Evolutionary conservation across 1,140 invertebrate species (phyloP), one percentile per base, ranked within the genome.

Genomic region (Brachionus manjavacas): DNA sequence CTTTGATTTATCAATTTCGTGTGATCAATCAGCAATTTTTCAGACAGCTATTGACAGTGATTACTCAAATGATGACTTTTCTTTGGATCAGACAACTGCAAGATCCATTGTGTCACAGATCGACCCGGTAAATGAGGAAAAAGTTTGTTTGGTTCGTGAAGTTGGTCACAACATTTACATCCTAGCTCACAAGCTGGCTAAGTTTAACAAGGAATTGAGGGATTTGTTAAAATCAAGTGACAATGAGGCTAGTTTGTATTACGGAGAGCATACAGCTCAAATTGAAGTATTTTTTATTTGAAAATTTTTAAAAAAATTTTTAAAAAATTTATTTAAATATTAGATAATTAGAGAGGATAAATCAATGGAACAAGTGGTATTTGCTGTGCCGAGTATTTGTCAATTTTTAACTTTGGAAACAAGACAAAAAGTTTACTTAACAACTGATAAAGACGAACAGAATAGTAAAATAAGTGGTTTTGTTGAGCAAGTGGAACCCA

Each of bases 81-180:
- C 52, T 25, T 9, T 20, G 39, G 39, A 8, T 23, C 16, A 83
- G 16, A 31, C 52, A 41, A 41, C n/a, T 86, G 86, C 46, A 87
- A 88, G 39, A 87, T 87, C 11, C 1, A 31, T 89, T 87, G 6
- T 87, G 88, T 11, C 86, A 14, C 74, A 55, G 4, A 41, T n/a
- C 1, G 35, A 41, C 4, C 46, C 16, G 2, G 35, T 41, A 20
- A 41, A 72, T 39, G 64, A 81, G 23, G 60, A 81, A 4, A 81
- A 81, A 81, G 28, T 64, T 11, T 64, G 25, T 43, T 87, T 85
- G 88, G 39, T 46, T 14, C n/a, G 87, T 85, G 88, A 94, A 92
- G 96, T 99, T 39, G 97, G 97, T 0, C 97, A 99, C 89, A 98
- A 99, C 88, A 97, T 99, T 88, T 99, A 99, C 88, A 99, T 99